Conservation (phyloP, 2,113 vertebrate genomes). For the Otolemur garnettii region DNA sequence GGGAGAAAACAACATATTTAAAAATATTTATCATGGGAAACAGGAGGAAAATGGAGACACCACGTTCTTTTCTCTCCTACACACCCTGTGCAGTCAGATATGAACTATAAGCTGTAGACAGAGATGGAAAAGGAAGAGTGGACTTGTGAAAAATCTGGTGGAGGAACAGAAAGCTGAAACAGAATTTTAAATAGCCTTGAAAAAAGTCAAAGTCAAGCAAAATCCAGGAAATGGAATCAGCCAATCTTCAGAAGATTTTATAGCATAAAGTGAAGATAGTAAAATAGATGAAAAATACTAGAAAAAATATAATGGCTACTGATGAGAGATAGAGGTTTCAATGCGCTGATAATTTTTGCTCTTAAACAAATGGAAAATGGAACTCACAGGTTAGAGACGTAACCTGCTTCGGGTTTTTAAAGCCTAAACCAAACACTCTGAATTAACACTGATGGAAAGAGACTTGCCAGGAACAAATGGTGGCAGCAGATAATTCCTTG, state of each 20-base stretch:
- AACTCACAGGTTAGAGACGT: accelerated
- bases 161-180: neutral
- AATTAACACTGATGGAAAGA: neutral
- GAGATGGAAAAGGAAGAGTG: neutral
- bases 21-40: neutral
- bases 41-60: neutral
- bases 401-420: neutral
- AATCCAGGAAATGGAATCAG: neutral
- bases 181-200: neutral
- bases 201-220: neutral
- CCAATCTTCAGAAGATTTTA: neutral
- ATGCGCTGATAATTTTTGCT: neutral
- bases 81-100: neutral
- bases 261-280: neutral
- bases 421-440: neutral
- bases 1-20: neutral
- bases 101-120: neutral
- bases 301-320: neutral
- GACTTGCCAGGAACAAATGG: neutral
- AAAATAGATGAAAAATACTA: neutral
- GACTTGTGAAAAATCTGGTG: neutral
- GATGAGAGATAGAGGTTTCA: neutral
- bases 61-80: neutral
- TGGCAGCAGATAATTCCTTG: neutral
- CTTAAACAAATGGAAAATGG: neutral